Conservation (phyloP, 1,140 invertebrate genomes). For the Tetranychus urticae region DNA sequence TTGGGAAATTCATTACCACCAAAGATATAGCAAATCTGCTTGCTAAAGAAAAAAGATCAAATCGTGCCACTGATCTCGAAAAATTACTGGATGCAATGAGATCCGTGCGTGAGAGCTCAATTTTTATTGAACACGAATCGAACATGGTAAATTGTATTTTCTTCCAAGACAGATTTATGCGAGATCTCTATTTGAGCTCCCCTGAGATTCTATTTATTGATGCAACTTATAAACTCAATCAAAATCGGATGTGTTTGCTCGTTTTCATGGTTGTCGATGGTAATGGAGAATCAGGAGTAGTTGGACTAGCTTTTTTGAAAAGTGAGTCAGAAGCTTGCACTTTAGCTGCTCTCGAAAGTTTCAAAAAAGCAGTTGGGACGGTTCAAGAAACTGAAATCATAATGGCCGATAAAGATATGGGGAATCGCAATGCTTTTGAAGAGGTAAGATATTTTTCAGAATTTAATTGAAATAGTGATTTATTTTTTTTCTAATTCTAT, state of each 20-base stretch:
- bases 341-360: neutral
- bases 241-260: neutral
- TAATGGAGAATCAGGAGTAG: neutral
- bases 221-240: neutral
- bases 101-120: neutral
- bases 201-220: conserved; percentile 2
- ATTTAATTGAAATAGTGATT: neutral
- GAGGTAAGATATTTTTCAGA: neutral
- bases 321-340: neutral
- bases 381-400: neutral
- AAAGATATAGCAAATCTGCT: neutral
- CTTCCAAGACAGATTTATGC: conserved; percentile 2
- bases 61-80: neutral
- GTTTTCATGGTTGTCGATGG: neutral
- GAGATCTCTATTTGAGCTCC: neutral
- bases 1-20: neutral
- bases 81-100: neutral
- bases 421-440: neutral
- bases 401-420: neutral
- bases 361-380: neutral
- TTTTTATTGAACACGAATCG: neutral
- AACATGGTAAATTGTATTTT: neutral
- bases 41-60: neutral
- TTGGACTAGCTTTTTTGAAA: neutral
- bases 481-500: neutral